Percentiles rank a stretch among this genome's conserved stretches.
Conservation (phyloP, 1,140 invertebrate genomes). For the Pristionchus pacificus region DNA sequence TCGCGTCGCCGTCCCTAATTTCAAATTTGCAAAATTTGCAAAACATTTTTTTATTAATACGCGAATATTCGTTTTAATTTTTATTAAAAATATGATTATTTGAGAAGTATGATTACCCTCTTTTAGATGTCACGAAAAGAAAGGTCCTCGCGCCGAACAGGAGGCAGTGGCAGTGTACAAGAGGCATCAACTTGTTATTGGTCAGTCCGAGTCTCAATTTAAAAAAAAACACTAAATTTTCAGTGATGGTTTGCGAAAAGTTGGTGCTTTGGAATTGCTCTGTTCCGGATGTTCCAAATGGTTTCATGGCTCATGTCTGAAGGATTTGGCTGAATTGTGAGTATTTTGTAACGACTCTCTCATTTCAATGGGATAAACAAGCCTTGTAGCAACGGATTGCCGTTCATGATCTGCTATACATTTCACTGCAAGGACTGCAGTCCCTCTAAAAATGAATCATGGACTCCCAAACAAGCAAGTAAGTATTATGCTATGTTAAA, state of each 20-base stretch:
- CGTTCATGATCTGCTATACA: constrained; percentile 91
- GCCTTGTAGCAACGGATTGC: constrained; percentile 62
- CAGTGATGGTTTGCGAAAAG: constrained; percentile 45
- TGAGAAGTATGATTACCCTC: no score
- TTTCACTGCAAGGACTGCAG: constrained; percentile 94
- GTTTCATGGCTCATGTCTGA: constrained; percentile 49
- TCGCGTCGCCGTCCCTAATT: no score
- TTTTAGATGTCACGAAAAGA: no score
- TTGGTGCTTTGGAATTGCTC: constrained; percentile 45
- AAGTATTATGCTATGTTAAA: constrained; percentile 15
- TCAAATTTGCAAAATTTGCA: no score
- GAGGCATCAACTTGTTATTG: constrained; percentile 15
- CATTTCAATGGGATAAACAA: neutral
- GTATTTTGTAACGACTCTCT: constrained; percentile 14
- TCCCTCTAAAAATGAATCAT: constrained; percentile 65
- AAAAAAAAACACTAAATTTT: constrained; percentile 15
- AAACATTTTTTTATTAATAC: no score
- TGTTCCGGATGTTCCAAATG: constrained; percentile 46
- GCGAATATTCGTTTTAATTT: no score
- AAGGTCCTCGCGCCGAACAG: no score
- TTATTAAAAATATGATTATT: no score
- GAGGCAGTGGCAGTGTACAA: no score
- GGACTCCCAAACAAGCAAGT: constrained; percentile 60
- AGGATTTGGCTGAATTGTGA: constrained; percentile 51
- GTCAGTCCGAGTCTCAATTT: neutral